Evolutionary conservation across 2,113 vertebrate genomes (phyloP), one percentile per base, ranked within the genome.

Genomic region (Sander lucioperca): DNA sequence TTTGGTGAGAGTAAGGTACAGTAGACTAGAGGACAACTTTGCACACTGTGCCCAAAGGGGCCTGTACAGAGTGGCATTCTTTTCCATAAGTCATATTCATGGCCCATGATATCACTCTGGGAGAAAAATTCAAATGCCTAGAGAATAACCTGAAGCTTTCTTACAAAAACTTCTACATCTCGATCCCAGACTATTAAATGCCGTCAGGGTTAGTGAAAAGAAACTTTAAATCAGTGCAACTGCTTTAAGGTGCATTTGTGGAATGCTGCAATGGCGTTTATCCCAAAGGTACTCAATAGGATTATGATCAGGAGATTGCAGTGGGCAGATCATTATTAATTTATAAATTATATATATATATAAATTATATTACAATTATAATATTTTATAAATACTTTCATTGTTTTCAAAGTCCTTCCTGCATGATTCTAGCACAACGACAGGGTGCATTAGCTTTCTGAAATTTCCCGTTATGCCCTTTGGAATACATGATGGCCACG

Each of bases 11-110:
- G 18, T 56, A 66, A 50, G 59, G 54, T 47, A 43, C 39, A 43
- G 9, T 43, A 43, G 39, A 43, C 10, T 43, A 77, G 64, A 74
- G 43, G 53, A 56, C 64, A 77, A 65, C 64, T 73, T 83, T 57
- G 54, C 78, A 66, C 69, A 51, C 54, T 74, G 58, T 30, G 58
- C 64, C 80, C 77, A 83, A 19, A 50, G 82, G 80, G 61, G 56
- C 61, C 47, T 61, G 33, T 12, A 66, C 1, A 56, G 57, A 75
- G 58, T 68, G 30, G 15, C 33, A 66, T 81, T 75, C 61, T 83
- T 79, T 83, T 84, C 58, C 39, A 77, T 65, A 63, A 76, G 61
- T 86, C 81, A 80, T 80, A 74, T 82, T 83, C 65, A 81, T 77
- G 61, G 23, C 11, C 30, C 45, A 53, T 86, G 23, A 78, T 72